These are phyloP conservation scores for Napeogenes sylphis DNA, from an alignment of 2,888 invertebrate genomes.

Conservation along the genomic window DNA sequence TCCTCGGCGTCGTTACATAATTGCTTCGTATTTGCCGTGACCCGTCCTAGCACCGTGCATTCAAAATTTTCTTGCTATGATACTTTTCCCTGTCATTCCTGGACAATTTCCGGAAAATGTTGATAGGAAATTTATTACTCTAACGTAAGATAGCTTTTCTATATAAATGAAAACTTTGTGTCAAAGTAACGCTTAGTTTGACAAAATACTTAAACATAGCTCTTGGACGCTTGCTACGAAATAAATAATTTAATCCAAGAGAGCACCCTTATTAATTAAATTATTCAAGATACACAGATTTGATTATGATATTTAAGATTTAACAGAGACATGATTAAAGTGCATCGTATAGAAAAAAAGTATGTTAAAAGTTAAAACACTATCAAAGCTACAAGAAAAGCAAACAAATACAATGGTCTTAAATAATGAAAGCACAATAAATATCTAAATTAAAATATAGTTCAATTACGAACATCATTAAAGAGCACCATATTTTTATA, in stretches of 20 bases:
- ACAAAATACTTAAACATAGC: no score
- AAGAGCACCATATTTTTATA: slow-evolving; percentile 24
- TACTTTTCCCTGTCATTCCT: slow-evolving; percentile 10
- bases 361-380: no score
- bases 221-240: no score
- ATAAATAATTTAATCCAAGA: no score
- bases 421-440: not conserved
- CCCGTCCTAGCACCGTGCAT: slow-evolving; percentile 29
- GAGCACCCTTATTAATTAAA: no score
- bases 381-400: not conserved
- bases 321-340: no score
- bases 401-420: not conserved
- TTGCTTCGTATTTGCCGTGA: slow-evolving; percentile 63
- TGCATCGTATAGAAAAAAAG: no score
- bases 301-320: no score
- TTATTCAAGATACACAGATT: no score
- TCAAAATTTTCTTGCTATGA: slow-evolving; percentile 15
- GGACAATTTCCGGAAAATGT: slow-evolving; percentile 13
- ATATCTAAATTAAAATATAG: slow-evolving; percentile 7
- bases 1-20: slow-evolving; percentile 69
- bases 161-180: no score
- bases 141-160: not conserved
- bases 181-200: no score
- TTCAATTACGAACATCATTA: slow-evolving; percentile 23
- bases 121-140: not conserved